These are phyloP conservation scores for Leuciscus idus DNA, from an alignment of 2,113 vertebrate species.

Conservation along the genomic window DNA sequence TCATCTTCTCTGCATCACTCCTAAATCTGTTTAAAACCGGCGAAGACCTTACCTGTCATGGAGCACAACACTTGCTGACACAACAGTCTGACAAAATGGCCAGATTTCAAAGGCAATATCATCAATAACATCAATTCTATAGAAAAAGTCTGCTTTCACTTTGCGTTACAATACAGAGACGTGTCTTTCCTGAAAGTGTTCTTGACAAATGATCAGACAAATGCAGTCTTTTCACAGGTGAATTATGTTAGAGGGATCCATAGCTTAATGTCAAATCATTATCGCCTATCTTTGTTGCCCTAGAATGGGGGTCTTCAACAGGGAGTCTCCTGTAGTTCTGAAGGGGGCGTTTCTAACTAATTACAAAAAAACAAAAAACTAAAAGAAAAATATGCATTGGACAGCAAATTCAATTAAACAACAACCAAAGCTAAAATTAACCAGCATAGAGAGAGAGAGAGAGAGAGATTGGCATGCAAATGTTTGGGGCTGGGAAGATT, in stretches of 20 bases:
- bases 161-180: neutral
- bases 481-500: no score
- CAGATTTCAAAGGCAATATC: constrained; percentile 30
- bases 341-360: neutral
- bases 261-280: constrained; percentile 6
- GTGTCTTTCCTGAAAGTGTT: neutral
- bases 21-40: constrained; percentile 37
- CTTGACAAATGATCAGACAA: constrained; percentile 12
- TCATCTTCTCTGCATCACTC: constrained; percentile 30
- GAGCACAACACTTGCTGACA: constrained; percentile 35
- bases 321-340: neutral
- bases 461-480: no score
- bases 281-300: neutral
- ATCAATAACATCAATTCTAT: constrained; percentile 19
- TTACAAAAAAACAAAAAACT: neutral
- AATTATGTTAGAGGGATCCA: constrained; percentile 11
- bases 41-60: constrained; percentile 18
- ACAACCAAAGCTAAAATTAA: neutral
- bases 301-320: neutral
- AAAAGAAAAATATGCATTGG: neutral
- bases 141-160: constrained; percentile 10
- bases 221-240: neutral
- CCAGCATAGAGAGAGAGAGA: no score
- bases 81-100: constrained; percentile 32
- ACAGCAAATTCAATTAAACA: neutral